These are phyloP conservation scores for Oreonectes daqikongensis DNA, from an alignment of 2,797 vertebrate genomes.

Conservation along the genomic window DNA sequence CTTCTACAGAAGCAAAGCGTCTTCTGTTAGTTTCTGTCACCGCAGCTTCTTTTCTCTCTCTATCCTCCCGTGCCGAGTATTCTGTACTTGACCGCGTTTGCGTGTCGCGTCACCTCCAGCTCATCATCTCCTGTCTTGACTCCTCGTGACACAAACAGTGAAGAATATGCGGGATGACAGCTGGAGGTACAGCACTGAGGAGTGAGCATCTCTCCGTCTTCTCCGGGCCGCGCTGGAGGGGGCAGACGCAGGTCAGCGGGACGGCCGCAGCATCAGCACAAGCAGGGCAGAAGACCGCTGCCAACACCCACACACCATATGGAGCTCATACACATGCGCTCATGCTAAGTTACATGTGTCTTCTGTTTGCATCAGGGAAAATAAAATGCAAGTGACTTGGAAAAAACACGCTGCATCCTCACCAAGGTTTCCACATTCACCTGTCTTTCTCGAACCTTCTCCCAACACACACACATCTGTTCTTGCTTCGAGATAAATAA, in stretches of 20 bases:
- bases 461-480: slow-evolving; percentile 62
- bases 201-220: slow-evolving; percentile 73
- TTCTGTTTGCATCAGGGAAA: slow-evolving; percentile 62
- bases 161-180: slow-evolving; percentile 69
- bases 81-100: slow-evolving; percentile 16
- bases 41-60: slow-evolving; percentile 1
- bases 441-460: slow-evolving; percentile 21
- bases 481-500: slow-evolving; percentile 13
- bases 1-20: slow-evolving; percentile 61
- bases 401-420: slow-evolving; percentile 24
- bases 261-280: slow-evolving; percentile 53
- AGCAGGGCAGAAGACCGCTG: slow-evolving; percentile 62
- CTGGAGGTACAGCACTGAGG: slow-evolving; percentile 72
- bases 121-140: slow-evolving; percentile 26
- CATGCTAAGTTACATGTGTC: slow-evolving; percentile 71
- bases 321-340: slow-evolving; percentile 56
- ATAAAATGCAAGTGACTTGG: slow-evolving; percentile 64
- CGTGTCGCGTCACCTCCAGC: slow-evolving; percentile 39
- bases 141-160: slow-evolving; percentile 56
- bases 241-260: slow-evolving; percentile 65
- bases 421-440: slow-evolving; percentile 10
- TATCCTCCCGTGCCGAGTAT: not conserved
- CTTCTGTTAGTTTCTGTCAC: not conserved
- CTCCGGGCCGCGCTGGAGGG: slow-evolving; percentile 42
- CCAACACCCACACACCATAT: slow-evolving; percentile 63